phyloP scores from a whole-genome alignment of 2,113 vertebrate genomes.

The Triplophysa tibetana region DNA sequence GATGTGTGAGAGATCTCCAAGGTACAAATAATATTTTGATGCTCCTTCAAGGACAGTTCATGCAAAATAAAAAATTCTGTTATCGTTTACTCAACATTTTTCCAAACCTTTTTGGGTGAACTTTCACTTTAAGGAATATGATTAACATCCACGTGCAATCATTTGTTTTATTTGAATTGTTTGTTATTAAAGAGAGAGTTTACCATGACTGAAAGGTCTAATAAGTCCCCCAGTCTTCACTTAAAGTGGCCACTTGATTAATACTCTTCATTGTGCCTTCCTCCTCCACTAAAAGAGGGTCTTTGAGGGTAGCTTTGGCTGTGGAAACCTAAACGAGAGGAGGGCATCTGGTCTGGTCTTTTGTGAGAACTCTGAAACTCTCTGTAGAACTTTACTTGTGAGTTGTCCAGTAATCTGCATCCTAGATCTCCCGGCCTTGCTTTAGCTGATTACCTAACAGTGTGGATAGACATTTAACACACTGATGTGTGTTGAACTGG shows the following conservation, averaged over 20 bases:
- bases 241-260: neutral
- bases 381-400: slow-evolving; percentile 91
- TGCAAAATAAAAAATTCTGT: too few relatives aligned
- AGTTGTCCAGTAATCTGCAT: slow-evolving; percentile 78
- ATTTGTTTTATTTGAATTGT: too few relatives aligned
- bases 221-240: neutral
- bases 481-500: neutral
- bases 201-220: too few relatives aligned
- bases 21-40: too few relatives aligned
- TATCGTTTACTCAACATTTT: too few relatives aligned
- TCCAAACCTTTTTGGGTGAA: too few relatives aligned
- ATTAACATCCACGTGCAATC: too few relatives aligned
- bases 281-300: slow-evolving; percentile 81
- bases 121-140: too few relatives aligned
- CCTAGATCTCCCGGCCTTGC: slow-evolving; percentile 56
- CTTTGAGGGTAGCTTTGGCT: slow-evolving; percentile 94
- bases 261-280: slow-evolving; percentile 16
- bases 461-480: neutral
- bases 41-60: too few relatives aligned
- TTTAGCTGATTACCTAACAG: slow-evolving; percentile 53
- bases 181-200: too few relatives aligned
- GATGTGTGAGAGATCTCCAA: too few relatives aligned
- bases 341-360: slow-evolving; percentile 95
- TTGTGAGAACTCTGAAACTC: slow-evolving; percentile 89
- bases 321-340: slow-evolving; percentile 92